Evolutionary conservation across 2,888 invertebrate species (phyloP), one percentile per base, ranked within the genome.

Genomic region (Cordylochernes scorpioides): DNA sequence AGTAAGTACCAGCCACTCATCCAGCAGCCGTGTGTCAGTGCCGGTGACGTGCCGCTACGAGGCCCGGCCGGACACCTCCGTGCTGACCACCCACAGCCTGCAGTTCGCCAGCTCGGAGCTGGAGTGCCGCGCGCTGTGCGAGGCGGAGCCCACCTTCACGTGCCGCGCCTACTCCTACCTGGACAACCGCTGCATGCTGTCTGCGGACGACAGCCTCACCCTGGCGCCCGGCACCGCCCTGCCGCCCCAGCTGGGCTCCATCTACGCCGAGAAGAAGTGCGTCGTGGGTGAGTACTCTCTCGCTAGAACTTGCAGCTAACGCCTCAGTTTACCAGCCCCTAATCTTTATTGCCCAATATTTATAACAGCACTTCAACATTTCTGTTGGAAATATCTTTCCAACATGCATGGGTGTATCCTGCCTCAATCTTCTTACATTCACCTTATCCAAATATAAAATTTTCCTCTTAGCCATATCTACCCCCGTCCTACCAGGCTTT

Each of bases 31-130:
- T n/a, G n/a, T n/a, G n/a, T 7, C 34, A 55, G 55, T 48, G 17
- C 45, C 54, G 17, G 51, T 53, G 4, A 51, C 54, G 33, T 56
- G 56, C 32, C 49, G 53, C n/a, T 56, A 53, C 42, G 43, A 45
- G 18, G 46, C 49, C 4, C 42, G 48, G 30, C 44, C 46, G 24
- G 52, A 51, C 27, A 48, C 46, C 14, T 46, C 49, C 10, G 51
- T 55, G 12, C 45, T 52, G 17, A 52, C 54, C 35, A 51, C 50
- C 22, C 55, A 56, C 40, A 50, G 51, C 25, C 41, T 56, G n/a
- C 51, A 53, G 31, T 56, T 52, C 41, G 54, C 55, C 8, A 47
- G 46, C 8, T 46, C 49, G 10, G 43, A 49, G 29, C 49, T 47
- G 25, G 54, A 53, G 33, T 55, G 55, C 35, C 51, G 54, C 43